Percentiles rank a stretch among this genome's conserved stretches.
phyloP scores from a whole-genome alignment of 2,888 invertebrate genomes.

The Syrista parreyssii region DNA sequence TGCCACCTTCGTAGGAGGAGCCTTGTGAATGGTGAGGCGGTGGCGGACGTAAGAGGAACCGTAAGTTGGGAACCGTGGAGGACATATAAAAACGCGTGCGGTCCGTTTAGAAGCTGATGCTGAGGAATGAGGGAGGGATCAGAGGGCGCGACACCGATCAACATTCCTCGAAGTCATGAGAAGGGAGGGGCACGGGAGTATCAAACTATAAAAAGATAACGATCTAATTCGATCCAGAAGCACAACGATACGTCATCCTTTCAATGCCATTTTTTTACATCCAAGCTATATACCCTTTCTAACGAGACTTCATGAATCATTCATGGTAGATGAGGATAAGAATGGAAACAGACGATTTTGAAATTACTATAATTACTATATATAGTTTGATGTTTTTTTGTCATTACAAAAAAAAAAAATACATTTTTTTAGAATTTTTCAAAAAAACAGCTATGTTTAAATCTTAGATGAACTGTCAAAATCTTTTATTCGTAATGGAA shows the following conservation, averaged over 20 bases:
- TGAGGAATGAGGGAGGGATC: constrained; percentile 33
- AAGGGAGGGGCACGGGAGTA: neutral
- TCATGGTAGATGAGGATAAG: neutral
- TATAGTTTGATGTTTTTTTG: neutral
- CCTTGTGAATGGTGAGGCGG: neutral
- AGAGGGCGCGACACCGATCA: neutral
- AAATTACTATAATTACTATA: neutral
- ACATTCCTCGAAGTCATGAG: neutral
- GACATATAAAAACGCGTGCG: constrained; percentile 44
- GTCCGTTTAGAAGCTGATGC: constrained; percentile 40
- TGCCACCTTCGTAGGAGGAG: neutral
- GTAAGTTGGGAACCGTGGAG: constrained; percentile 17
- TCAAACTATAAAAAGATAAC: neutral
- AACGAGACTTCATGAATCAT: neutral
- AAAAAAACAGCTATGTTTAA: too few relatives aligned
- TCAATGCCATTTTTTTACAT: neutral
- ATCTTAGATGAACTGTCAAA: too few relatives aligned
- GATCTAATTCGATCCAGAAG: neutral
- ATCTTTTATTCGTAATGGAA: neutral
- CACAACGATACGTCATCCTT: neutral
- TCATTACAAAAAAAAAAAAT: neutral
- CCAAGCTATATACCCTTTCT: neutral
- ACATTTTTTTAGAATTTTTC: neutral
- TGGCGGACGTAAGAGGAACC: neutral
- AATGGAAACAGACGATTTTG: neutral